A percentile compares a stretch with the other conserved stretches of the same genome.
These are phyloP conservation scores for Molossus alvarezi DNA, from an alignment of 2,797 vertebrate genomes.

Conservation along the genomic window DNA sequence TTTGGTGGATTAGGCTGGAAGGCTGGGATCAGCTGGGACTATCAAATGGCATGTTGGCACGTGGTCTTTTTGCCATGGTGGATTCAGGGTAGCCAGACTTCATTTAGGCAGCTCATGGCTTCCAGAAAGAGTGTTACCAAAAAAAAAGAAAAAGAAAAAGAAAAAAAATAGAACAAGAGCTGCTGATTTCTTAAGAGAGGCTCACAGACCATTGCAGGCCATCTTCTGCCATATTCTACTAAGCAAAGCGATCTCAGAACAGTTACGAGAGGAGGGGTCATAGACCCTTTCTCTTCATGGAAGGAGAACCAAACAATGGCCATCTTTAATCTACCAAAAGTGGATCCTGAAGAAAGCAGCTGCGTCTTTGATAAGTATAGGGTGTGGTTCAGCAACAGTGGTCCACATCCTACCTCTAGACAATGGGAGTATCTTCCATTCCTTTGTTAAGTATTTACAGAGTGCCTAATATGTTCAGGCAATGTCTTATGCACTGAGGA, in stretches of 20 bases:
- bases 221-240: background rate
- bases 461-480: background rate
- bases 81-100: background rate
- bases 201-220: background rate
- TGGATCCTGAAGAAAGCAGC: background rate
- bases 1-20: background rate
- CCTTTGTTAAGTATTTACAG: background rate
- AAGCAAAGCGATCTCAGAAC: background rate
- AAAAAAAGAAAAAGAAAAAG: background rate
- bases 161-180: background rate
- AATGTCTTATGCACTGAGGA: background rate
- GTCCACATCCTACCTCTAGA: background rate
- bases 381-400: background rate
- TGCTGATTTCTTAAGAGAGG: background rate
- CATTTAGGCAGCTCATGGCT: background rate
- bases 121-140: background rate
- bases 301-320: background rate
- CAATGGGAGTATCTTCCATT: background rate
- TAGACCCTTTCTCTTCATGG: background rate
- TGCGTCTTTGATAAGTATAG: background rate
- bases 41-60: background rate
- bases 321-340: background rate
- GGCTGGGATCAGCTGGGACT: background rate
- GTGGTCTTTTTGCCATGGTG: background rate
- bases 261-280: background rate